Base-by-base conservation (phyloP, 2,113 vertebrate genomes). In the Syngnathus floridae region DNA sequence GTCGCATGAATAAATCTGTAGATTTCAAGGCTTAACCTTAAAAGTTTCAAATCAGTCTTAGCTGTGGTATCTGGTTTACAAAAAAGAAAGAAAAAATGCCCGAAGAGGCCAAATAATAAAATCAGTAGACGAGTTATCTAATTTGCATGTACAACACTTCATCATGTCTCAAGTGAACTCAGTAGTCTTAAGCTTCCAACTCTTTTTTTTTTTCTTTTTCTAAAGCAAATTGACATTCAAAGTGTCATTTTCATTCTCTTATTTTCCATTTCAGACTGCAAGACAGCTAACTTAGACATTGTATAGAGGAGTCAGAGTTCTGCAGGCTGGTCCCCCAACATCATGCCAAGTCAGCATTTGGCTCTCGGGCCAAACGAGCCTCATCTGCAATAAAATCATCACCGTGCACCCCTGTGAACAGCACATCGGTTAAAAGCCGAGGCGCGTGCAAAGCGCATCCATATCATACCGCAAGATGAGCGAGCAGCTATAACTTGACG, bases 331-430 rank as follows among this genome's bases (percentile, higher is more conserved):
- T 22, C 51, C 11, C 48, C 46, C 48, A 26, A 31, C 26, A 12
- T 8, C 13, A 11, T 35, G 54, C 54, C 14, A 35, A 56, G 59
- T 61, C 59, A 61, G 59, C 59, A 61, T 7, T 43, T 22, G 19
- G 12, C n/a, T 43, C 38, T 61, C 59, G 14, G 40, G 17, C 59
- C 59, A 43, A 61, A 43, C 59, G 21, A 26, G 59, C 59, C 38
- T 43, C 38, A 61, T 61, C 59, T 41, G 59, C 59, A 43, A 16
- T 61, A 61, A 61, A 61, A 61, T 61, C 59, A 61, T 61, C 38
- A 40, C 1, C 12, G 13, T 16, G 59, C 40, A 22, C 21, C 38
- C 21, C 13, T n/a, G 13, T n/a, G 19, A 6, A 59, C 57, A 13
- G 51, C 37, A n/a, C 9, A 40, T 6, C 37, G 10, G 9, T 38